Conservation (phyloP, 2,797 vertebrate genomes). For the Phoxinus dragarum region DNA sequence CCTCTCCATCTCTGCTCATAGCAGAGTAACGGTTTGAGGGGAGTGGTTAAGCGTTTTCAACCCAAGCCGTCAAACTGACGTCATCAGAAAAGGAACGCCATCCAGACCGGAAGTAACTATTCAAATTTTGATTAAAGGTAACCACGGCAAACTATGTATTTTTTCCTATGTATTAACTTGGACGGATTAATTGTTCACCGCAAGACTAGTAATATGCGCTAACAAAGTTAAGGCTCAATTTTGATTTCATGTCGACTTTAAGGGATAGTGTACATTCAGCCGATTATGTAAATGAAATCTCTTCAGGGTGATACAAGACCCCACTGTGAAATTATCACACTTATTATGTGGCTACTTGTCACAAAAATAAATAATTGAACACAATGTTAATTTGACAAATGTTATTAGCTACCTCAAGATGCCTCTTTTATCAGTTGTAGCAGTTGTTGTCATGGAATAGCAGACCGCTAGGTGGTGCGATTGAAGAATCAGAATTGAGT, state of each 20-base stretch:
- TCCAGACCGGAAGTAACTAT: too few relatives aligned
- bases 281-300: not conserved
- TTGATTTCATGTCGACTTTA: not conserved
- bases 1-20: too few relatives aligned
- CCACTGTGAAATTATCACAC: not conserved
- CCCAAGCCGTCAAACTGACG: too few relatives aligned
- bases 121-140: too few relatives aligned
- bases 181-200: too few relatives aligned
- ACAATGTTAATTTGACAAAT: not conserved
- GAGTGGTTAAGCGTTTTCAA: too few relatives aligned
- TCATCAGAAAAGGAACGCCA: too few relatives aligned
- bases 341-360: not conserved
- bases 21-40: too few relatives aligned
- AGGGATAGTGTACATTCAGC: not conserved
- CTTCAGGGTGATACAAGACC: not conserved
- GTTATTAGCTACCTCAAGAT: not conserved
- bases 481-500: not conserved
- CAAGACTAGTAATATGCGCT: too few relatives aligned
- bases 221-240: too few relatives aligned
- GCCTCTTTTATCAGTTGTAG: not conserved
- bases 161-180: too few relatives aligned
- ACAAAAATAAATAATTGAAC: not conserved
- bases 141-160: too few relatives aligned
- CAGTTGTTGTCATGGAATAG: not conserved
- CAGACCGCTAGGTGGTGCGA: not conserved